Percentiles rank a stretch among this genome's conserved stretches.
Conservation (phyloP, 2,888 invertebrate species). For the Altica lythri region DNA sequence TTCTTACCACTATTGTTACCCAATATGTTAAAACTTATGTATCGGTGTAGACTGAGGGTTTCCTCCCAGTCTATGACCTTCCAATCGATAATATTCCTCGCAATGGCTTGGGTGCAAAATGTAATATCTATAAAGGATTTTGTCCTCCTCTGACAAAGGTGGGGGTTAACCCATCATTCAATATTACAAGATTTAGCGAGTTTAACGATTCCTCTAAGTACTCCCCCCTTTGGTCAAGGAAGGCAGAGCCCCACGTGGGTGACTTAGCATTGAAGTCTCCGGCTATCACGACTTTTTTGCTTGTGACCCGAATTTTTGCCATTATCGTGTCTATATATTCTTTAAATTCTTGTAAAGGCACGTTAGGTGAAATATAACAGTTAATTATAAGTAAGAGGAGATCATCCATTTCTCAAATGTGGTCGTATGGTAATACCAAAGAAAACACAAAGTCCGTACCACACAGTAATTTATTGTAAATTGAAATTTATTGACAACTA, state of each 20-base stretch:
- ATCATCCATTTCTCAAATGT: no score
- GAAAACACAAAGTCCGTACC: no score
- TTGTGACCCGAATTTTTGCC: not conserved
- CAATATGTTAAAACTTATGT: not conserved
- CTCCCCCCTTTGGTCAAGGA: not conserved
- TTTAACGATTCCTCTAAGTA: slow-evolving; percentile 13
- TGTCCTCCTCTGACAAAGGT: slow-evolving; percentile 10
- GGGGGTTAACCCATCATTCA: slow-evolving; percentile 1
- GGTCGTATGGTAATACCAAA: no score
- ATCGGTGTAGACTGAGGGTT: slow-evolving; percentile 3
- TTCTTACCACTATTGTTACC: not conserved
- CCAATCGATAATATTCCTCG: not conserved
- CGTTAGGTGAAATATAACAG: slow-evolving; percentile 16
- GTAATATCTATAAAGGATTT: slow-evolving; percentile 8
- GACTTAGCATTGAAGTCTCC: slow-evolving; percentile 25
- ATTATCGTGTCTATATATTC: slow-evolving; percentile 3
- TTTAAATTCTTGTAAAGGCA: not conserved
- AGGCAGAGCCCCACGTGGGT: slow-evolving; percentile 14
- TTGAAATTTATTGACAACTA: no score
- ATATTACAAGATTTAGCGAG: not conserved
- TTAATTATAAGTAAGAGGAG: no score
- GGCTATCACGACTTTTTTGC: not conserved
- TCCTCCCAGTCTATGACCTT: not conserved
- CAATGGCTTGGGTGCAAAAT: not conserved
- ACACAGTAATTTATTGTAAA: no score